Evolutionary conservation across 2,797 vertebrate genomes (phyloP).

Genomic region (Onychomys leucogaster): DNA sequence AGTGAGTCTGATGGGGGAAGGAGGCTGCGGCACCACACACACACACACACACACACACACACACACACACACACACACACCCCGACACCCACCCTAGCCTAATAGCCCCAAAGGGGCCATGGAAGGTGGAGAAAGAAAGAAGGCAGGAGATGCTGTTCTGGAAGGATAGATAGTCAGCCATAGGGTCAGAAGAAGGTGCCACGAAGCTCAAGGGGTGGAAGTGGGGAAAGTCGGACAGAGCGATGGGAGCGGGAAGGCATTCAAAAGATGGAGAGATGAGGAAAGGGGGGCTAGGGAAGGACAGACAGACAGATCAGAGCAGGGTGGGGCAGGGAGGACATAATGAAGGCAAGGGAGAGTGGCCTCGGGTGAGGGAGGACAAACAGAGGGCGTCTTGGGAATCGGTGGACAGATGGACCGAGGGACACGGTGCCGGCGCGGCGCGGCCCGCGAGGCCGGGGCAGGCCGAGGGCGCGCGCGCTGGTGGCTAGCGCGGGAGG

Average conservation of each 20-base stretch:
- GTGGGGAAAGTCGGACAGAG: neutral
- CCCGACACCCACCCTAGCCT: no score
- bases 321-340: neutral
- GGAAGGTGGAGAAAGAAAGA: neutral
- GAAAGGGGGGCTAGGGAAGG: neutral
- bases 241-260: neutral
- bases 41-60: no score
- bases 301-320: neutral
- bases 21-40: neutral
- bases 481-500: constrained; percentile 75
- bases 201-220: rapidly evolving
- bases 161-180: constrained; percentile 6
- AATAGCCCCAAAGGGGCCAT: neutral
- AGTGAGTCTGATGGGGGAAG: neutral
- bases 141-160: no score
- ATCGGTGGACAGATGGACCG: constrained; percentile 52
- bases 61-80: no score
- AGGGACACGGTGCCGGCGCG: neutral
- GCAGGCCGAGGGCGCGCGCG: constrained; percentile 76
- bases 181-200: neutral
- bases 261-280: neutral
- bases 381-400: neutral
- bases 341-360: neutral
- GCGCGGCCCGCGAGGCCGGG: constrained; percentile 58
- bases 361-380: neutral